These are phyloP conservation scores for Gouania willdenowi DNA, from an alignment of 2,797 vertebrate species.

Conservation along the genomic window DNA sequence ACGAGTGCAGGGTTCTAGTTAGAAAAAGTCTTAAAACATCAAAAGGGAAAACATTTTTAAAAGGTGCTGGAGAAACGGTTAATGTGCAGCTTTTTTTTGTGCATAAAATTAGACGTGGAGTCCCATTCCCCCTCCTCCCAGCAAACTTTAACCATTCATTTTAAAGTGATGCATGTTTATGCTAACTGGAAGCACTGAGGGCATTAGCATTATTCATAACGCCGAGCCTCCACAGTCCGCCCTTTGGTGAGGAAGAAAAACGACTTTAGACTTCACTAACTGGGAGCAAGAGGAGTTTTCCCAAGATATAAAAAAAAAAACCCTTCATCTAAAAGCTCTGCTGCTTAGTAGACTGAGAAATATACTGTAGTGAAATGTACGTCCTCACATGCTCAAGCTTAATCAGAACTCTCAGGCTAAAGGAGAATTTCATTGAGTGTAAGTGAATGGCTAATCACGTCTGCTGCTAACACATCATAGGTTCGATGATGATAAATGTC, in stretches of 20 bases:
- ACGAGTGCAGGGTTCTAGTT: conserved; percentile 44
- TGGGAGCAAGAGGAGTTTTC: conserved; percentile 28
- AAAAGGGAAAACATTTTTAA: conserved; percentile 52
- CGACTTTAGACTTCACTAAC: conserved; percentile 45
- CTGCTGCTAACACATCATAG: conserved; percentile 9
- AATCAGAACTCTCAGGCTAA: conserved; percentile 15
- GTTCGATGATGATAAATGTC: conserved; percentile 15
- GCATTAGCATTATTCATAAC: conserved; percentile 69
- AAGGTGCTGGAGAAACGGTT: conserved; percentile 46
- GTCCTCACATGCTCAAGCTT: conserved; percentile 17
- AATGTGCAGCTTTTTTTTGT: conserved; percentile 32
- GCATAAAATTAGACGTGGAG: conserved; percentile 32
- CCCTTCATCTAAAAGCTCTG: conserved; percentile 19
- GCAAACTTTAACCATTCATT: conserved; percentile 25
- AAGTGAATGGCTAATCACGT: conserved; percentile 35
- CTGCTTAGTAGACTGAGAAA: conserved; percentile 33
- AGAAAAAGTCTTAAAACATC: conserved; percentile 40
- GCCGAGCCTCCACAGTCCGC: conserved; percentile 22
- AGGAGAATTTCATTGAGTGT: background rate
- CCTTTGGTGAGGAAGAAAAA: conserved; percentile 48
- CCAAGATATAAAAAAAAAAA: conserved; percentile 43
- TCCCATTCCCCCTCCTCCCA: conserved; percentile 4
- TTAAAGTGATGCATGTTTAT: conserved; percentile 54
- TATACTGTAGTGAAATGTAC: conserved; percentile 16
- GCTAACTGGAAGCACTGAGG: conserved; percentile 43